Evolutionary conservation across 2,888 invertebrate genomes (phyloP), one percentile per base, ranked within the genome.

Genomic region (Brachyopa scutellaris): DNA sequence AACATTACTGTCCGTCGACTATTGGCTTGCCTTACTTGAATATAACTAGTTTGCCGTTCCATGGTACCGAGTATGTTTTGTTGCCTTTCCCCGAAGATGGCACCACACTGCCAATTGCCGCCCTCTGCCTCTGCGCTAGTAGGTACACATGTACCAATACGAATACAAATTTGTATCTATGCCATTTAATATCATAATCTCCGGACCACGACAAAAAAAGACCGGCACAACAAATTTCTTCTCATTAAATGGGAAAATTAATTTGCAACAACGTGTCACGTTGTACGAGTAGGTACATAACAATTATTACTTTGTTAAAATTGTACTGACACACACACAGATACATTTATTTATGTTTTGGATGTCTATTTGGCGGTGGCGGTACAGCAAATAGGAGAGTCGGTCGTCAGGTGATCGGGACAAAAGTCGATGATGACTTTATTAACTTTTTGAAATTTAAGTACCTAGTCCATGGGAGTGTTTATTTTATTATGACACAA

Each of bases 231-330:
- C 33, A 70, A 62, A 69, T 73, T 67, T 79, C 79, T 67, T 67
- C 80, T 69, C 80, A 80, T 74, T 80, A 69, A 64, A 76, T 69
- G 33, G 62, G 42, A 36, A 76, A 62, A 78, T 80, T 69, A 80
- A 76, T 80, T 80, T 80, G 76, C 76, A 80, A 69, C 76, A 62
- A 74, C 49, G 51, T 80, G 80, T 69, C 69, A 64, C 36, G 80
- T 80, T 80, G 64, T 62, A 69, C n/a, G n/a, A n/a, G n/a, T n/a
- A n/a, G n/a, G n/a, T n/a, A n/a, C n/a, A n/a, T n/a, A 80, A 76
- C 61, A 42, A 55, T 80, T 76, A 80, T 80, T 80, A 80, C 76
- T 80, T 80, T 76, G 76, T 69, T 76, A 74, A 74, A 67, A 57
- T 62, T 40, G 59, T 40, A 67, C 64, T 49, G 29, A 31, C 57